Evolutionary conservation across 2,113 vertebrate species (phyloP).

Genomic region (Struthio camelus): DNA sequence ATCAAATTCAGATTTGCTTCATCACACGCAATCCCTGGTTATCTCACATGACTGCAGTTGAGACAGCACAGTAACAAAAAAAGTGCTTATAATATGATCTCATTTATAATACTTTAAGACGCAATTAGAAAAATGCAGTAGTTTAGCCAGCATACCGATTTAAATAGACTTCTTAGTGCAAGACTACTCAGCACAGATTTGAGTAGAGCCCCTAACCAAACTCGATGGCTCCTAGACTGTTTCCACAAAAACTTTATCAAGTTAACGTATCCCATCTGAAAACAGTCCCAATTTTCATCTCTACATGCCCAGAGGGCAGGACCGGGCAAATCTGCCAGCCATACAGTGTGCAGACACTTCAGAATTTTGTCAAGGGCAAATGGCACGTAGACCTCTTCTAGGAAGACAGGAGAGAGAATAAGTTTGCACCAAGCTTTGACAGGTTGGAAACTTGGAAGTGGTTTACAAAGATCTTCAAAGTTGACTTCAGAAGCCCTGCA

Average conservation of each 20-base stretch:
- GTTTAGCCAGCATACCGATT: background rate
- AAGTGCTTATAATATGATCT: background rate
- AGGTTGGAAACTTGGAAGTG: background rate
- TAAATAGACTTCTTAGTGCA: background rate
- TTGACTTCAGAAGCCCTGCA: background rate
- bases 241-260: background rate
- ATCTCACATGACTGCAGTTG: background rate
- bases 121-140: background rate
- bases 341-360: background rate
- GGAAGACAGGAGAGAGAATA: background rate
- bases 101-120: background rate
- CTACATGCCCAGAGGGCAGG: background rate
- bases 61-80: background rate
- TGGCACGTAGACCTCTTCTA: accelerated
- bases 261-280: accelerated
- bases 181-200: background rate
- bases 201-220: background rate
- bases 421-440: background rate
- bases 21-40: background rate
- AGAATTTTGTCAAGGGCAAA: background rate
- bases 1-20: background rate
- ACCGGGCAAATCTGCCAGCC: accelerated
- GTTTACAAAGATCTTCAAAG: background rate
- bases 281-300: background rate
- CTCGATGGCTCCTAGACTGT: accelerated